These are phyloP conservation scores for Agelas oroides DNA, from an alignment of 37 sponge, comb jelly and placozoan species.

Conservation along the genomic window DNA sequence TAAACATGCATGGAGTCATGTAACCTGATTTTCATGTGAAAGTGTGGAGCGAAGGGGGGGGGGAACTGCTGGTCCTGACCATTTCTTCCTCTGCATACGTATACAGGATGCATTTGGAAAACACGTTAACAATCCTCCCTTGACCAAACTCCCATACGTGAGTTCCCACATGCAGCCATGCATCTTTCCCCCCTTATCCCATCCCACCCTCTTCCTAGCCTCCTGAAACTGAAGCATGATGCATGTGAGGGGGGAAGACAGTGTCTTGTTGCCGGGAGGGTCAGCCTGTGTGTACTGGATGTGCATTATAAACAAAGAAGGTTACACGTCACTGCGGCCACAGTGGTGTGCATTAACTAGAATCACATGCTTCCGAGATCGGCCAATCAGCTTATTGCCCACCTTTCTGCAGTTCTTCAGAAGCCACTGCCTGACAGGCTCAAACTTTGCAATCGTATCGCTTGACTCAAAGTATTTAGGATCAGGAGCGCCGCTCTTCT, in stretches of 20 bases:
- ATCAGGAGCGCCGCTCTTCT: slow-evolving; percentile 88
- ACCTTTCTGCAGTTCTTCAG: slow-evolving; percentile 90
- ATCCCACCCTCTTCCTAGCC: slow-evolving; percentile 50
- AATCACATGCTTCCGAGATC: too few species aligned
- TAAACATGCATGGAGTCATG: too few species aligned
- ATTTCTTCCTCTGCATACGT: too few species aligned
- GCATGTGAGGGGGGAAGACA: slow-evolving; percentile 80
- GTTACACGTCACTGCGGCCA: neutral
- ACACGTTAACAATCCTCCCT: too few species aligned
- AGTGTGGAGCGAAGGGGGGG: too few species aligned
- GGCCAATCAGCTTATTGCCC: neutral
- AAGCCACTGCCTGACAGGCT: slow-evolving; percentile 85
- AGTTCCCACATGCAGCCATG: too few species aligned
- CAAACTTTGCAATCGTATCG: slow-evolving; percentile 83
- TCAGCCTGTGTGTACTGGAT: slow-evolving; percentile 76
- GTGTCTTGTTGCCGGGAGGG: slow-evolving; percentile 86
- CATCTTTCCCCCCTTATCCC: too few species aligned
- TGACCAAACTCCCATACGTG: too few species aligned
- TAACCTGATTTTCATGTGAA: too few species aligned
- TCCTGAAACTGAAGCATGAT: slow-evolving; percentile 93
- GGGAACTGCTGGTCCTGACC: too few species aligned
- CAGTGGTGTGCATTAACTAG: too few species aligned
- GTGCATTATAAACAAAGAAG: neutral
- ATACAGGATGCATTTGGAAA: too few species aligned
- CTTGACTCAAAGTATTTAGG: slow-evolving; percentile 81